phyloP scores from a whole-genome alignment of 1,140 invertebrate genomes.

The Drosophila teissieri region DNA sequence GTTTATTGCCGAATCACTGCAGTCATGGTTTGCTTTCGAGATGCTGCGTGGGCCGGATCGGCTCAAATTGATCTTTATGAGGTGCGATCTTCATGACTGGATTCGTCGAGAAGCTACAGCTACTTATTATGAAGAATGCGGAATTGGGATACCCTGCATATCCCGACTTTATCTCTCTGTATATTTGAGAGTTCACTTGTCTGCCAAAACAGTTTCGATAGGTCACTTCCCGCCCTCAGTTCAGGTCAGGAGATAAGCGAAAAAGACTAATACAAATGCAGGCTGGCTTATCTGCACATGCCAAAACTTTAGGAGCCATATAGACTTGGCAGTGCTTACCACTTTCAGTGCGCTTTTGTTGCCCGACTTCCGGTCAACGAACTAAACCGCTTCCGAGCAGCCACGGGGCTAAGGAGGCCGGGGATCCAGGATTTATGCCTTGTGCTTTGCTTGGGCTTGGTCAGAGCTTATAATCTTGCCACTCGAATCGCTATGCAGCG shows the following conservation, averaged over 20 bases:
- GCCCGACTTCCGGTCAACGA: slow-evolving; percentile 69
- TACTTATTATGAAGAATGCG: slow-evolving; percentile 10
- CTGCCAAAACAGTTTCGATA: slow-evolving; percentile 45
- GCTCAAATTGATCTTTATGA: slow-evolving; percentile 57
- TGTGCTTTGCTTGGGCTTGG: slow-evolving; percentile 25
- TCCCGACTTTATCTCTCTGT: slow-evolving; percentile 67
- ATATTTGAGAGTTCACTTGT: slow-evolving; percentile 65
- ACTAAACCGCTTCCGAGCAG: slow-evolving; percentile 70
- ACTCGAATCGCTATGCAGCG: slow-evolving; percentile 76
- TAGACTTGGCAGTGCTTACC: slow-evolving; percentile 39
- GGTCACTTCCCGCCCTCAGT: not conserved
- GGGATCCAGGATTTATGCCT: slow-evolving; percentile 60
- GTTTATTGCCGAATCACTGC: slow-evolving; percentile 64
- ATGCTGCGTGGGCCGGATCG: slow-evolving; percentile 18
- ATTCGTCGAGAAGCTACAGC: not conserved
- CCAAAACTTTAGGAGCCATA: slow-evolving; percentile 11
- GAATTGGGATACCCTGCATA: slow-evolving; percentile 16
- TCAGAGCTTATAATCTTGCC: slow-evolving; percentile 72
- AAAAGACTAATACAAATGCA: slow-evolving; percentile 55
- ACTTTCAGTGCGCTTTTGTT: slow-evolving; percentile 42
- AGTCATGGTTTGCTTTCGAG: slow-evolving; percentile 15
- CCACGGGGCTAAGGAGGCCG: slow-evolving; percentile 7
- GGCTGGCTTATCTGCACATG: slow-evolving; percentile 53
- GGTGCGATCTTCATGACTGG: slow-evolving; percentile 21
- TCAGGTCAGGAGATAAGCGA: not conserved